Evolutionary conservation across 2,113 vertebrate species (phyloP).

Genomic region (Zootoca vivipara): DNA sequence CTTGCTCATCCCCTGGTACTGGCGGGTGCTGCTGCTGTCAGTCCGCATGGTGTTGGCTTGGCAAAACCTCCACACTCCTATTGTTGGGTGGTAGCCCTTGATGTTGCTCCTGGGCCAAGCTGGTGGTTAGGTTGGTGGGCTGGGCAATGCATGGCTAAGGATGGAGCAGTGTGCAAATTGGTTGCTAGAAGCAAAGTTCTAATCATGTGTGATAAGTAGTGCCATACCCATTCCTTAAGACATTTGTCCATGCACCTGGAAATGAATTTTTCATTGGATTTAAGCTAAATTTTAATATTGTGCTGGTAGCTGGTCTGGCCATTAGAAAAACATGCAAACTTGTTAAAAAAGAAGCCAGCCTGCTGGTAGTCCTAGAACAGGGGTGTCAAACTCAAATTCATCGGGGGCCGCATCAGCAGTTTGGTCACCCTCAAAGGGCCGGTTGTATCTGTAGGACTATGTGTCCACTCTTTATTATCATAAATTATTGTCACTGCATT

Average conservation of each 20-base stretch:
- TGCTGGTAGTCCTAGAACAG: not conserved
- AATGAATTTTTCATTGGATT: not conserved
- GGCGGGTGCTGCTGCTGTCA: not conserved
- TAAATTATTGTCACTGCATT: too few relatives aligned
- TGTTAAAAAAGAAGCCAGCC: not conserved
- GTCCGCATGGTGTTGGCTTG: not conserved
- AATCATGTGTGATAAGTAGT: not conserved
- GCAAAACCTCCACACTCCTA: not conserved
- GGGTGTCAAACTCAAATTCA: too few relatives aligned
- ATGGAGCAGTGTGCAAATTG: not conserved
- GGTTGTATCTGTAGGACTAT: too few relatives aligned
- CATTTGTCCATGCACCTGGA: not conserved
- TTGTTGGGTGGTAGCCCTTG: not conserved
- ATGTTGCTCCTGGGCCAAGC: not conserved
- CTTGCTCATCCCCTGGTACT: not conserved
- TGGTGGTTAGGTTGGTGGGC: not conserved
- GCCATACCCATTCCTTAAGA: not conserved
- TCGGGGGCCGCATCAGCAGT: too few relatives aligned
- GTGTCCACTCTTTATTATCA: too few relatives aligned
- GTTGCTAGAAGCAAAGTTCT: not conserved
- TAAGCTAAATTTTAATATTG: not conserved
- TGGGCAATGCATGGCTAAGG: not conserved
- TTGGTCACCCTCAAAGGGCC: too few relatives aligned
- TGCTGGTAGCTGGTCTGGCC: not conserved
- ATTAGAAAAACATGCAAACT: not conserved